Evolutionary conservation across 2,888 invertebrate species (phyloP).

Genomic region (Heteromyza rotundicornis): DNA sequence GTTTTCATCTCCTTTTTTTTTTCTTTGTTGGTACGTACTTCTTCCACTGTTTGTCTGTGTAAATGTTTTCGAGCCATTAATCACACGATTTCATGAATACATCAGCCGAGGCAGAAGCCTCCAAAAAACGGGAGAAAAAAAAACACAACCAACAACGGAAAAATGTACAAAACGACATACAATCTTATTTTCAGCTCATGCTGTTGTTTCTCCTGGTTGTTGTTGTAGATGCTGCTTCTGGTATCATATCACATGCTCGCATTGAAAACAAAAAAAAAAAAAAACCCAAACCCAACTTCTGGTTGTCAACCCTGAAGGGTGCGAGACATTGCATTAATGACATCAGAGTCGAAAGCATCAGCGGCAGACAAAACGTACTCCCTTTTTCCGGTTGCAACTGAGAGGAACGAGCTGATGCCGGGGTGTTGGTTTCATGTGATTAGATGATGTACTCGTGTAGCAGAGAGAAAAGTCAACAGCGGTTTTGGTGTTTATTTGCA

Average conservation of each 20-base stretch:
- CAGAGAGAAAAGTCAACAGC: no score
- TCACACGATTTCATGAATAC: conserved; percentile 63
- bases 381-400: conserved; percentile 14
- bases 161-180: conserved; percentile 47
- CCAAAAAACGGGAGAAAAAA: no score
- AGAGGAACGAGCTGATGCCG: neutral
- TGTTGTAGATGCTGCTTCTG: conserved; percentile 17
- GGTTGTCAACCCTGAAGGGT: conserved; percentile 33
- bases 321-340: conserved; percentile 48
- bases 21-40: neutral
- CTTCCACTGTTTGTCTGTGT: conserved; percentile 47
- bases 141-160: no score
- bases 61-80: conserved; percentile 63
- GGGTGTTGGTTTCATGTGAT: neutral
- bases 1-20: neutral
- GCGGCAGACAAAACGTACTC: conserved; percentile 3
- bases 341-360: conserved; percentile 28
- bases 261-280: conserved; percentile 25
- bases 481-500: no score
- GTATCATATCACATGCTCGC: conserved; percentile 40
- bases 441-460: neutral
- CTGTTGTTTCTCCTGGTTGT: conserved; percentile 30
- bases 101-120: conserved; percentile 41
- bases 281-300: neutral
- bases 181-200: conserved; percentile 55